Base-by-base conservation (phyloP, 1,140 invertebrate genomes). In the Brachionus paranguensis region DNA sequence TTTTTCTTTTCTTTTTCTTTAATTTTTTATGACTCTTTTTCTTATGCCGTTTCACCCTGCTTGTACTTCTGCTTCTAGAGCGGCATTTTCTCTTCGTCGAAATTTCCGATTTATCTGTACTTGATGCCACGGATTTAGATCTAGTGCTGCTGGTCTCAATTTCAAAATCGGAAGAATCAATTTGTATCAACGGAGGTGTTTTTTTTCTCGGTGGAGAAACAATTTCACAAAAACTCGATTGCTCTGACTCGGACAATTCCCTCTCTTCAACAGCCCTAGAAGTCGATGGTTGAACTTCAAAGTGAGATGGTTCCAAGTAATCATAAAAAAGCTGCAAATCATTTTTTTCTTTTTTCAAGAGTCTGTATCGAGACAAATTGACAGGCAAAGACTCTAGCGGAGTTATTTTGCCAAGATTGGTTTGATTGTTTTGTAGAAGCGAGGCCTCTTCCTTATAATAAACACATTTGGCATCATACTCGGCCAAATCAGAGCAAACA, bases 191-290 rank as follows among this genome's bases (percentile, higher is more conserved):
- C n/a, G 72, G 72, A 4, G 72, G 72, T 27, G 72, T 76, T 50
- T 76, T 47, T 50, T 50, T 76, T 27, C 72, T 27, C 11, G 78
- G 78, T 64, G 78, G 78, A n/a, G 53, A 14, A 60, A 81, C 53
- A 43, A 64, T 47, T 81, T 81, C 78, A 68, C 78, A 81, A 64
- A 45, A 81, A 47, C 78, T 81, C 2, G 78, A 81, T 5, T 81
- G 29, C 11, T 81, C 78, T 24, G 78, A 64, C n/a, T 81, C 78
- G 11, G 78, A 81, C n/a, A 60, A 24, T 43, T 20, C 53, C 12
- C 43, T 68, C 17, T 81, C 37, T 37, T 81, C 72, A 50, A n/a
- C 45, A 20, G 50, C 17, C 17, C 53, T 24, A 11, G 78, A 81
- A 43, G 78, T 60, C 2, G 53, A 24, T 81, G 78, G 64, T 60